These are phyloP conservation scores for Daphoenositta chrysoptera DNA, from an alignment of 2,113 vertebrate genomes.

Conservation along the genomic window DNA sequence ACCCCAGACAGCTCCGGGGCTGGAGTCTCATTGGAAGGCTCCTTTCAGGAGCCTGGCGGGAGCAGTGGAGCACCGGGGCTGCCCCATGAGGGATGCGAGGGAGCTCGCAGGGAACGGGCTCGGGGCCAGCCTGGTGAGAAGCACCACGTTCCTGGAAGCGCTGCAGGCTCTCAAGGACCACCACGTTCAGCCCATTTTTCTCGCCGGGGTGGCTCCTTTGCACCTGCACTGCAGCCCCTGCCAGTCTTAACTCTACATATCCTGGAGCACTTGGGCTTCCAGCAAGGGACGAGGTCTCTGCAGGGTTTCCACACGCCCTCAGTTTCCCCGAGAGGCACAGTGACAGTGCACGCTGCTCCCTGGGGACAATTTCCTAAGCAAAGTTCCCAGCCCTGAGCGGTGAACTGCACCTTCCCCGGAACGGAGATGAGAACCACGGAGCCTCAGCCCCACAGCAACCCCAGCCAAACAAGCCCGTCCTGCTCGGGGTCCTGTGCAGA, in stretches of 20 bases:
- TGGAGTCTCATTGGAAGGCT: neutral
- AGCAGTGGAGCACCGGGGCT: neutral
- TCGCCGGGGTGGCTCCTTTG: neutral
- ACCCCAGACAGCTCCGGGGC: neutral
- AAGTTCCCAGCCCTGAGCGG: neutral
- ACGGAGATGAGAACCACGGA: neutral
- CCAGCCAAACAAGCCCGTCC: neutral
- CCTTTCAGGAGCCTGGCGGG: neutral
- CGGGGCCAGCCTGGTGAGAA: neutral
- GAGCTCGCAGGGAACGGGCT: neutral
- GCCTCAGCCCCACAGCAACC: neutral
- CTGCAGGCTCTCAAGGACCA: neutral
- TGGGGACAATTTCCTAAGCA: neutral
- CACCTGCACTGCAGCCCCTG: neutral
- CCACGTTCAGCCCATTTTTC: rapidly evolving
- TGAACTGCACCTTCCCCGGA: neutral
- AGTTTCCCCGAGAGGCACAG: rapidly evolving
- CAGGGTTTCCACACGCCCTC: neutral
- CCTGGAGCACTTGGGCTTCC: neutral
- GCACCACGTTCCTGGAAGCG: rapidly evolving
- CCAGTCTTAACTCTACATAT: rapidly evolving
- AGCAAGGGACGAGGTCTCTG: neutral
- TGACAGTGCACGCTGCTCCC: neutral
- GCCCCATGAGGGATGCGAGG: neutral
- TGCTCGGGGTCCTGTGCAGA: neutral